Conservation (phyloP, 2,888 invertebrate genomes). For the Acleris holmiana region DNA sequence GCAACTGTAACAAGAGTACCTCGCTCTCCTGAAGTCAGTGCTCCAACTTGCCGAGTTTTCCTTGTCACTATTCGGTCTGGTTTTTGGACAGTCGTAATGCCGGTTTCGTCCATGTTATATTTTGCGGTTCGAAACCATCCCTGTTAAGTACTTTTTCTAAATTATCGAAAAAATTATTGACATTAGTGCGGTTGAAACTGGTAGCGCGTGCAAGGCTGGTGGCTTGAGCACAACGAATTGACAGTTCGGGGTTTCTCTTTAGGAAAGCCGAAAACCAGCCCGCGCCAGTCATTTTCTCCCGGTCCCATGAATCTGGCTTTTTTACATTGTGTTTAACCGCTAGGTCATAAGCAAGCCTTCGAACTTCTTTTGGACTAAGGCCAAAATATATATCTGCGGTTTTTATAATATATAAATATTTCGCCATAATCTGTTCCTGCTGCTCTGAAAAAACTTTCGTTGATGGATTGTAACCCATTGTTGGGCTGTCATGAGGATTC, state of each 20-base stretch:
- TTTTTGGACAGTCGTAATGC: slow-evolving; percentile 52
- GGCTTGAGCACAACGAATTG: slow-evolving; percentile 38
- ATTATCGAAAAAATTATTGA: slow-evolving; percentile 45
- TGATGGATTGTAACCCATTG: too few relatives aligned
- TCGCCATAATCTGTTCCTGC: too few relatives aligned
- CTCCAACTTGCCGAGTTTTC: slow-evolving; percentile 54
- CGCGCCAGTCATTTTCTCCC: too few relatives aligned
- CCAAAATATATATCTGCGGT: too few relatives aligned
- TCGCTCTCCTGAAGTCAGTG: slow-evolving; percentile 41
- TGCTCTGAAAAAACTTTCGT: too few relatives aligned
- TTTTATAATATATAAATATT: too few relatives aligned
- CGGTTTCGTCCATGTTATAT: slow-evolving; percentile 58
- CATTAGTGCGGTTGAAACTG: slow-evolving; percentile 48
- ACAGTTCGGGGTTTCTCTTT: slow-evolving; percentile 32
- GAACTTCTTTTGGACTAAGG: too few relatives aligned
- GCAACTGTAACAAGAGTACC: slow-evolving; percentile 2
- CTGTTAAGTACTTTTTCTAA: slow-evolving; percentile 44
- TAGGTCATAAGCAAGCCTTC: too few relatives aligned
- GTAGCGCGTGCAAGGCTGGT: slow-evolving; percentile 41
- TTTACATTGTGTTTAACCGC: too few relatives aligned
- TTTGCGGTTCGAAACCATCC: slow-evolving; percentile 41
- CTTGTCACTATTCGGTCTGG: slow-evolving; percentile 48
- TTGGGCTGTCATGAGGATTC: too few relatives aligned
- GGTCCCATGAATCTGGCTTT: too few relatives aligned
- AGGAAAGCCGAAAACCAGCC: too few relatives aligned